Conservation (phyloP, 2,797 vertebrate species). For the Margarornis squamiger region DNA sequence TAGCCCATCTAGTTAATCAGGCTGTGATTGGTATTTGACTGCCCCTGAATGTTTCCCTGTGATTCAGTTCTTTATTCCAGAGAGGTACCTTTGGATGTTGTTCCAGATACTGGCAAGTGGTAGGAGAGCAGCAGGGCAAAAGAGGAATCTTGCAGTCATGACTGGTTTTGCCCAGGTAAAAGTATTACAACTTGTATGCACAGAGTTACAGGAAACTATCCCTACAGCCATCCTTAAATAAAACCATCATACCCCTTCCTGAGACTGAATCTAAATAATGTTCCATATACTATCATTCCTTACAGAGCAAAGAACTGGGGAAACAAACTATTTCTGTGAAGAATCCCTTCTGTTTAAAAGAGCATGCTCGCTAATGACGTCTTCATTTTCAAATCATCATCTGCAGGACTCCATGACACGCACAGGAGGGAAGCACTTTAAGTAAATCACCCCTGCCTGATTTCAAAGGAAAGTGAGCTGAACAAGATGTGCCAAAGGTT, state of each 20-base stretch:
- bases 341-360: background rate
- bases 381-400: background rate
- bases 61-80: background rate
- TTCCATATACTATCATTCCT: background rate
- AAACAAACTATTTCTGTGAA: background rate
- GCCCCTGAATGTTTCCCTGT: background rate
- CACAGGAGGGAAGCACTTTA: conserved; percentile 2
- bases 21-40: background rate
- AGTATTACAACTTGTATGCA: background rate
- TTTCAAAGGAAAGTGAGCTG: conserved; percentile 45
- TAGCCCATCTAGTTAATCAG: background rate
- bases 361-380: background rate
- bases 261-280: background rate
- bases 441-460: background rate
- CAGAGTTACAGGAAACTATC: background rate
- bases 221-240: background rate
- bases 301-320: background rate
- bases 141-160: background rate
- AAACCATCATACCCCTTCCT: background rate
- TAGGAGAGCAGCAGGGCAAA: background rate
- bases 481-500: conserved; percentile 46
- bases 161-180: background rate
- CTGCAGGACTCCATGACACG: background rate
- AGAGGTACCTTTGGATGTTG: background rate
- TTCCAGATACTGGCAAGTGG: background rate